These are phyloP conservation scores for Drosophila serrata DNA, from an alignment of 1,140 invertebrate species.

Conservation along the genomic window DNA sequence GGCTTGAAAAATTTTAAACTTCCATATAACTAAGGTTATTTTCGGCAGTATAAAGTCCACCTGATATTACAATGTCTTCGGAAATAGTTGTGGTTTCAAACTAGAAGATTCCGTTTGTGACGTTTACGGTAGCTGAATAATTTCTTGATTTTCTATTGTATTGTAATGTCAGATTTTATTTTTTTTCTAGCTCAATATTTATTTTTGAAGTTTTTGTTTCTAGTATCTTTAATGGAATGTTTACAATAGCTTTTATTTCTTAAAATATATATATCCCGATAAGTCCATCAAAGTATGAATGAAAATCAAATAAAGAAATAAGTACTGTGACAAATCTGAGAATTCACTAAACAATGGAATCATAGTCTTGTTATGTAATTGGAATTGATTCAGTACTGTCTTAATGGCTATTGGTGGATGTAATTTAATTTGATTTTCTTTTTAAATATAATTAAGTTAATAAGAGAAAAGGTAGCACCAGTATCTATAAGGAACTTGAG, in stretches of 20 bases:
- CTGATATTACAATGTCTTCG: conserved; percentile 22
- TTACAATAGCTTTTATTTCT: conserved; percentile 1
- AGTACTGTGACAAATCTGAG: not conserved
- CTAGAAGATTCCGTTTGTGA: conserved; percentile 14
- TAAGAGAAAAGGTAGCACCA: too few species aligned
- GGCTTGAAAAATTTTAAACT: conserved; percentile 24
- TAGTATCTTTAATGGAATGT: not conserved
- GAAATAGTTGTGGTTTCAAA: conserved; percentile 17
- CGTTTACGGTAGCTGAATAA: not conserved
- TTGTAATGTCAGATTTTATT: conserved; percentile 7
- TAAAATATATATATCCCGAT: not conserved
- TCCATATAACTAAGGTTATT: conserved; percentile 15
- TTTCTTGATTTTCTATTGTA: conserved; percentile 6
- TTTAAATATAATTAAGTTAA: too few species aligned
- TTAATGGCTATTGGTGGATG: conserved; percentile 34
- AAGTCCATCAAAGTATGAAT: not conserved
- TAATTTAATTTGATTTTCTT: conserved; percentile 34
- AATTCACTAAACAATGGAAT: too few species aligned
- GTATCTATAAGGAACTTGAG: too few species aligned
- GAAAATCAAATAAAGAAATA: conserved; percentile 1
- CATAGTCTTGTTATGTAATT: too few species aligned
- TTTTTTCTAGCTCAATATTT: conserved; percentile 13
- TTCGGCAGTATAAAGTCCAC: conserved; percentile 11
- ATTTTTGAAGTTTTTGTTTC: conserved; percentile 1
- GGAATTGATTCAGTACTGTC: conserved; percentile 34